Base-by-base conservation (phyloP, 1,140 invertebrate species). In the Hydropsyche tenuis region DNA sequence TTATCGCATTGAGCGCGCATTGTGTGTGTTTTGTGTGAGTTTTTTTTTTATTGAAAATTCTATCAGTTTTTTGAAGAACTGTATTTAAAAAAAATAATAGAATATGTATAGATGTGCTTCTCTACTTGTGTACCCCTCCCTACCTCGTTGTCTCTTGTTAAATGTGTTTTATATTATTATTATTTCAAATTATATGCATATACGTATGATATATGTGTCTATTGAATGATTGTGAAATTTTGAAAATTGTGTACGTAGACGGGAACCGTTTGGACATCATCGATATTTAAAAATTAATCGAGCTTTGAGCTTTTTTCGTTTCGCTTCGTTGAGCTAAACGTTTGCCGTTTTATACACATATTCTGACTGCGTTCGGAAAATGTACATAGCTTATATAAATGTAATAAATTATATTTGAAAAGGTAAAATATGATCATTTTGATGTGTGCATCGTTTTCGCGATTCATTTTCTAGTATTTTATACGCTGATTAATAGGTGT, bases 21-120 rank as follows among this genome's bases (percentile, higher is more conserved):
- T 46, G 64, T 45, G 43, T 66, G 64, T 66, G 64, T 66, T 16
- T n/a, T 43, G 5, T 23, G 20, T 68, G 45, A 9, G 43, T 4
- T 3, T 37, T 37, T 3, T 37, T 37, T 37, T 37, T 4, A 37
- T 37, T 37, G 30, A 37, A 37, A 37, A 37, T 37, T 37, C 9
- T 9, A 37, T 37, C 30, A 37, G 30, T 37, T 37, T 37, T n/a
- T 9, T 3, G 9, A 37, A 37, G 30, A 9, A 37, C 30, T 37
- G 30, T n/a, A n/a, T 37, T 37, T 37, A 37, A 37, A 37, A 37
- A 37, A 37, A 4, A 37, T 37, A 37, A 4, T 37, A 37, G 9
- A 37, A 37, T 25, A 25, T 60, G 56, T 60, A 60, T 60, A 60
- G 56, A 60, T 60, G 56, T 60, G 56, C 56, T 60, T 60, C 23